Conservation (phyloP, 2,888 invertebrate species). For the Archaeoteleia sp. region DNA sequence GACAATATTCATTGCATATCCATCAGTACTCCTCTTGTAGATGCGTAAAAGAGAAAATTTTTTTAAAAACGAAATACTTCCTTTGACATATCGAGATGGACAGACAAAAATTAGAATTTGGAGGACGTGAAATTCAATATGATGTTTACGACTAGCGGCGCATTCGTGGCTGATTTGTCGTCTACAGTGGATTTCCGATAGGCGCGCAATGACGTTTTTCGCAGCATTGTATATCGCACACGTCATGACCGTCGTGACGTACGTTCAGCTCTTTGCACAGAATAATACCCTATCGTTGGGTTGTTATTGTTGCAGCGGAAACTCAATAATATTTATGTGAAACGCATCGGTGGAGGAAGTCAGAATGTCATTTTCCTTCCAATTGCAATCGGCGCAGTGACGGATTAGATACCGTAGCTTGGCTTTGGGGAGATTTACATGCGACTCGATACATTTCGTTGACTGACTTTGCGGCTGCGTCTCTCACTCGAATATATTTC, state of each 20-base stretch:
- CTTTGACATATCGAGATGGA: constrained; percentile 46
- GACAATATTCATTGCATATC: too few species aligned
- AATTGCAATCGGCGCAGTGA: constrained; percentile 17
- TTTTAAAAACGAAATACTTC: too few species aligned
- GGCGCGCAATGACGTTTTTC: constrained; percentile 53
- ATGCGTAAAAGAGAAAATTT: too few species aligned
- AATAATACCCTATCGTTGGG: constrained; percentile 18
- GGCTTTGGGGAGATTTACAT: constrained; percentile 15
- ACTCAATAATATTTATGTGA: constrained; percentile 55
- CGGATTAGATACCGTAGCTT: constrained; percentile 47
- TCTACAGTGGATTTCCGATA: constrained; percentile 46
- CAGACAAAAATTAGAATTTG: constrained; percentile 36
- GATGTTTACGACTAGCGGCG: constrained; percentile 41
- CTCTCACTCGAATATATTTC: constrained; percentile 34
- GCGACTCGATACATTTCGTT: constrained; percentile 50
- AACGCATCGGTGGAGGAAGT: constrained; percentile 31
- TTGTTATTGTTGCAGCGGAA: constrained; percentile 21
- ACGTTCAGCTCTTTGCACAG: constrained; percentile 25
- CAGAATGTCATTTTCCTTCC: constrained; percentile 21
- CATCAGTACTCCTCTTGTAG: too few species aligned
- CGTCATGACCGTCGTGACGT: constrained; percentile 18
- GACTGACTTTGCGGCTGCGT: constrained; percentile 50
- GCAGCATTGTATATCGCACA: too few species aligned
- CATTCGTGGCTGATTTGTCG: constrained; percentile 52
- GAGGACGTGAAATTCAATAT: constrained; percentile 46